Conservation (phyloP, 2,888 invertebrate genomes). For the Dinocampus coccinellae region DNA sequence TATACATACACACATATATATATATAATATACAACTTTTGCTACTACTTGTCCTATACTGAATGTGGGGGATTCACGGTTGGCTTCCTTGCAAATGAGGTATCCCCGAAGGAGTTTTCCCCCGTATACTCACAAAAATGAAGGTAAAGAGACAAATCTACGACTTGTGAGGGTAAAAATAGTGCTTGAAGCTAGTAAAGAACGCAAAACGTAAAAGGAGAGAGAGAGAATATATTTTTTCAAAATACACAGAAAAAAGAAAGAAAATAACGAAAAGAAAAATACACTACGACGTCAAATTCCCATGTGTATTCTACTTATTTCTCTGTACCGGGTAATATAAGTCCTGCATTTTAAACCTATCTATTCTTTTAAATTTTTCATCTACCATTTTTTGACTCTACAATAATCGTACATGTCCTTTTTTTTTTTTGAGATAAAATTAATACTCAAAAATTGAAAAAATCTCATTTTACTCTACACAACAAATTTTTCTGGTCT, state of each 20-base stretch:
- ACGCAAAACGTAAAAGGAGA: not conserved
- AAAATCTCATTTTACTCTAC: not conserved
- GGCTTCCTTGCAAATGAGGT: constrained; percentile 33
- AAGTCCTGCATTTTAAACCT: constrained; percentile 33
- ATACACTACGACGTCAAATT: constrained; percentile 12
- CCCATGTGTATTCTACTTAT: constrained; percentile 27
- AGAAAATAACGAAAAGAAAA: constrained; percentile 4
- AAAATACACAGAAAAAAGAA: too few species aligned
- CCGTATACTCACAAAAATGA: not conserved
- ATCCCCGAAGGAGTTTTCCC: constrained; percentile 15
- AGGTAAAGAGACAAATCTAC: constrained; percentile 29
- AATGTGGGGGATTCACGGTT: constrained; percentile 18
- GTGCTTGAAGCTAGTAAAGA: not conserved
- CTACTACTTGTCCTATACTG: not conserved
- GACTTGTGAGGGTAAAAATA: constrained; percentile 13
- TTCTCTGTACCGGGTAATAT: constrained; percentile 14
- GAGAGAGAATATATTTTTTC: too few species aligned
- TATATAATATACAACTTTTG: not conserved
- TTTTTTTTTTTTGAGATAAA: too few species aligned
- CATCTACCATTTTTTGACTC: constrained; percentile 15
- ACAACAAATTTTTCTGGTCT: not conserved
- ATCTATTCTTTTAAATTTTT: constrained; percentile 24
- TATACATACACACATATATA: not conserved
- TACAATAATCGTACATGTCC: not conserved
- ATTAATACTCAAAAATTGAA: not conserved